Conservation (phyloP, 2,113 vertebrate species). For the Tupaia chinensis region DNA sequence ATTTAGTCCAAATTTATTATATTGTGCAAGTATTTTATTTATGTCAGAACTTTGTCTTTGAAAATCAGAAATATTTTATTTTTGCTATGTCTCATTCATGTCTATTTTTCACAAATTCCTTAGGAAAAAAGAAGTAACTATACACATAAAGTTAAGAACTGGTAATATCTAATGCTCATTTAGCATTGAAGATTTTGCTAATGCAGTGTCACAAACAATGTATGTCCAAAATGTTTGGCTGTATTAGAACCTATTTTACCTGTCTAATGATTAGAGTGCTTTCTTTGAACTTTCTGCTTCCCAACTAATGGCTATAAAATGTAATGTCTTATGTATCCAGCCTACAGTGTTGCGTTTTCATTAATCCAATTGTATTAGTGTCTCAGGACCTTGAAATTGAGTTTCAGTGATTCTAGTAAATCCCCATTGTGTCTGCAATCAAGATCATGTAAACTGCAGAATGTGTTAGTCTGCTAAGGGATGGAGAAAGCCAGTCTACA, state of each 20-base stretch:
- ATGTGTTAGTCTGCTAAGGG: background rate
- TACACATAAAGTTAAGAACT: background rate
- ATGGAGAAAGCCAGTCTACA: background rate
- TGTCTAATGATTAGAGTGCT: conserved; percentile 1
- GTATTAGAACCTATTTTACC: background rate
- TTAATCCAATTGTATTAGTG: background rate
- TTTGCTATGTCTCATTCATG: background rate
- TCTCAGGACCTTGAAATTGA: conserved; percentile 17
- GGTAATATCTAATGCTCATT: background rate
- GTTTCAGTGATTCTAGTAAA: conserved; percentile 37
- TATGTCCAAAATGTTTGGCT: background rate
- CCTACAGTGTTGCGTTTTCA: background rate
- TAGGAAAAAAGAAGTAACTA: background rate
- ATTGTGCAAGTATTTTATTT: background rate
- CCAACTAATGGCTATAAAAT: background rate
- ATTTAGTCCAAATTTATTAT: background rate
- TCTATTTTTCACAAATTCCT: background rate
- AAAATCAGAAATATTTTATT: background rate
- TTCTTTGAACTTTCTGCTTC: conserved; percentile 7
- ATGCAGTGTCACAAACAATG: background rate
- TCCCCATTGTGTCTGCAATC: background rate
- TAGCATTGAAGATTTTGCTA: background rate
- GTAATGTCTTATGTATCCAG: background rate
- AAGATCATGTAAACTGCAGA: background rate
- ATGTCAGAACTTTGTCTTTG: background rate